These are phyloP conservation scores for Entomobrya proxima DNA, from an alignment of 2,888 invertebrate species.

Conservation along the genomic window DNA sequence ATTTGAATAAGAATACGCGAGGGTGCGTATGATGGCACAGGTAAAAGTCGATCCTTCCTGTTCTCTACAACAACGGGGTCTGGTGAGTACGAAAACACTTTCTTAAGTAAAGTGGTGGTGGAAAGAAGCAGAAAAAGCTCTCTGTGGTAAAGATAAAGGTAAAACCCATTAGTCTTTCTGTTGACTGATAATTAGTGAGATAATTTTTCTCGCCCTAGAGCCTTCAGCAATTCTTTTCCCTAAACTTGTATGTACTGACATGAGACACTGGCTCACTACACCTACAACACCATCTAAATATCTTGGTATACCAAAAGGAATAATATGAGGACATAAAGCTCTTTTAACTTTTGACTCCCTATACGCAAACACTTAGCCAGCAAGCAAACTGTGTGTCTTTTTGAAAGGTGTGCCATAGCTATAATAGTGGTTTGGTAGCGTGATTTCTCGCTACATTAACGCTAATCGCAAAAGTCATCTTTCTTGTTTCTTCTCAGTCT, in stretches of 20 bases:
- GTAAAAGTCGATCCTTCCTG: constrained; percentile 7
- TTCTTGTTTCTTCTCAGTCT: background rate
- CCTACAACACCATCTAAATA: background rate
- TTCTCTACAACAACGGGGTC: background rate
- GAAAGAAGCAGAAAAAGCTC: constrained; percentile 46
- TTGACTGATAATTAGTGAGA: constrained; percentile 72
- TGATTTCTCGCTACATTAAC: constrained; percentile 2
- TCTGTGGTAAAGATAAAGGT: constrained; percentile 68
- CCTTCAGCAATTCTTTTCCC: constrained; percentile 33
- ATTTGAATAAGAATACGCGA: constrained; percentile 36
- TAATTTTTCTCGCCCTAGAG: constrained; percentile 63
- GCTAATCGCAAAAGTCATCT: constrained; percentile 32
- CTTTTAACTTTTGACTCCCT: constrained; percentile 15
- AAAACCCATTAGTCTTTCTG: constrained; percentile 73
- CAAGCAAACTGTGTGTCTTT: constrained; percentile 11
- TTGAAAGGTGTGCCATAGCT: background rate
- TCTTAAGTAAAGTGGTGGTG: background rate
- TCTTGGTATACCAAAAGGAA: background rate
- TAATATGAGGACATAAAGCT: background rate
- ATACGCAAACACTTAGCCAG: background rate
- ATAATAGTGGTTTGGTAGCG: background rate
- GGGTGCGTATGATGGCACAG: background rate
- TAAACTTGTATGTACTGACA: constrained; percentile 6
- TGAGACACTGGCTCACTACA: background rate
- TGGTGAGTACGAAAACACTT: background rate